These are phyloP conservation scores for Cyanistes caeruleus DNA, from an alignment of 2,113 vertebrate genomes.

Conservation along the genomic window DNA sequence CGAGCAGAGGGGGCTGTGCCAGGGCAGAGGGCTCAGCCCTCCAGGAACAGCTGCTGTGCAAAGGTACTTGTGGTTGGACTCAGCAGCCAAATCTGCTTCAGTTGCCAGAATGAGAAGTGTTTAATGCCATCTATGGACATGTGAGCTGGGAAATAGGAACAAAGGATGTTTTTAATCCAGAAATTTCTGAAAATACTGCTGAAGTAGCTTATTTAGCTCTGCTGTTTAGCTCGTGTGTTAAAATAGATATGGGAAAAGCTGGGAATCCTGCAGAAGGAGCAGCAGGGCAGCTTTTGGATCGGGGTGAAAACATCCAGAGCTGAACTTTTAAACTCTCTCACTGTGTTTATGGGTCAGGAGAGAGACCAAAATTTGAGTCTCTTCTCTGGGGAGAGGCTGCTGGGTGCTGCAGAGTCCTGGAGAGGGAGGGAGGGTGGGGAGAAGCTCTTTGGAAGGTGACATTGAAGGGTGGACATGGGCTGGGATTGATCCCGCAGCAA, in stretches of 20 bases:
- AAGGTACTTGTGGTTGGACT: neutral
- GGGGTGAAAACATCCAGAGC: neutral
- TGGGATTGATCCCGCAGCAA: neutral
- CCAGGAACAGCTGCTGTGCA: fast-evolving
- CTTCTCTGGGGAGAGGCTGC: neutral
- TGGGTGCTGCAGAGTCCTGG: neutral
- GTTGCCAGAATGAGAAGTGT: neutral
- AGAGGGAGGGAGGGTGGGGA: neutral
- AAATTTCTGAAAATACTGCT: neutral
- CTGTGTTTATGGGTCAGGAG: neutral
- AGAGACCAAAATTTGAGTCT: fast-evolving
- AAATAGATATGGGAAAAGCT: conserved; percentile 23
- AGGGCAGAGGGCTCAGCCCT: neutral
- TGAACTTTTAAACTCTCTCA: neutral
- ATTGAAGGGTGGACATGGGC: fast-evolving
- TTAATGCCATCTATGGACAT: neutral
- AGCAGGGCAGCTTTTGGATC: neutral
- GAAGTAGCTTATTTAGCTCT: neutral
- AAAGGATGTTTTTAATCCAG: neutral
- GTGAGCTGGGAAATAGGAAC: neutral
- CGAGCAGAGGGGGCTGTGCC: neutral
- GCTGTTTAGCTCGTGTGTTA: neutral
- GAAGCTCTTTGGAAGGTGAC: neutral
- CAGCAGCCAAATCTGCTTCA: neutral
- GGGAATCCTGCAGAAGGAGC: neutral